Evolutionary conservation across 2,113 vertebrate genomes (phyloP), one percentile per base, ranked within the genome.

Genomic region (Cottus gobio): DNA sequence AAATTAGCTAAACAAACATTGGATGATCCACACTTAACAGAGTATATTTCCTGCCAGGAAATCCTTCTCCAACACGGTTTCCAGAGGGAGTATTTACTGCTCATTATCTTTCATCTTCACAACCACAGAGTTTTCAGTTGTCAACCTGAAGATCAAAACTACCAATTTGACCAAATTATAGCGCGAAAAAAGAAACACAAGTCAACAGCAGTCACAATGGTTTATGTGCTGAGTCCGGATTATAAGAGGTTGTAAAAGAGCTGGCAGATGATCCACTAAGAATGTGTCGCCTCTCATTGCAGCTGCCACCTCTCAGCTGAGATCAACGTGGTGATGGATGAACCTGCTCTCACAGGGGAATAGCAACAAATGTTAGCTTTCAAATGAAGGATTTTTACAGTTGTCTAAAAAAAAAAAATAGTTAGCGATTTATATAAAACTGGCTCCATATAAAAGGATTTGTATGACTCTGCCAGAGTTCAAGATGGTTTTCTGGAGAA

Each of bases 211-310:
- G 86, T 82, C 75, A 74, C 84, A 85, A 73, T 90, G 82, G 93
- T 87, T 91, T 80, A 85, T 77, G 68, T 26, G 30, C 57, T 73
- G 64, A 81, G 79, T 67, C 24, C 0, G 8, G 89, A 92, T 91
- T 85, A 91, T 73, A 82, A 82, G 68, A 87, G 89, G 77, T 91
- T 79, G 77, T 89, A 90, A 91, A 89, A 91, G 62, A 89, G 71
- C 75, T 82, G 72, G 79, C 72, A 72, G 83, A 88, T 82, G 86
- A 90, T 90, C 85, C 86, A 85, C 80, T 69, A 60, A 88, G 77
- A 91, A 85, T 85, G 79, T 91, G 88, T 82, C 89, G 73, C 71
- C 82, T 86, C 77, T 85, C 78, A 90, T 87, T 82, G 84, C 66
- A 82, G 79, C 68, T 70, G 80, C 86, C 86, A 90, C 82, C 85